These are phyloP conservation scores for Allobates femoralis DNA, from an alignment of 2,797 vertebrate species.

Conservation along the genomic window DNA sequence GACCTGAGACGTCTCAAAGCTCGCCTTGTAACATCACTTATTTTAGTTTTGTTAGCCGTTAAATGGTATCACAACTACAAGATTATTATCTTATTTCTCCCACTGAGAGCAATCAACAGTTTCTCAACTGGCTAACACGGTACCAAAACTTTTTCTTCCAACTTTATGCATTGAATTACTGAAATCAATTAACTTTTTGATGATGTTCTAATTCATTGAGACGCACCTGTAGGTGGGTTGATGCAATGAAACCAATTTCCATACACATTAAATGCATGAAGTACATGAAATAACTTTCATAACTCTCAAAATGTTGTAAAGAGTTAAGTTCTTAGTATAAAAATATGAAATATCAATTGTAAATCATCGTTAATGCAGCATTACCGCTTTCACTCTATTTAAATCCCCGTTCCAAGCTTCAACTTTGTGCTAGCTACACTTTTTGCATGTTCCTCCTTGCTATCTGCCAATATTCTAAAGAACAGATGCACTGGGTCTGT, in stretches of 20 bases:
- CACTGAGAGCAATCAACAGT: too few relatives aligned
- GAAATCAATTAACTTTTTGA: too few relatives aligned
- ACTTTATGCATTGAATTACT: too few relatives aligned
- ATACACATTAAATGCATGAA: not conserved
- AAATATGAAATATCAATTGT: constrained; percentile 42
- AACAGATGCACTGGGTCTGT: constrained; percentile 64
- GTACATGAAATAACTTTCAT: not conserved
- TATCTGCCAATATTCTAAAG: constrained; percentile 65
- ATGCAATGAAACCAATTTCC: not conserved
- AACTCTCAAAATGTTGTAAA: not conserved
- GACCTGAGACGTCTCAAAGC: too few relatives aligned
- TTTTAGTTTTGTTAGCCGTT: too few relatives aligned
- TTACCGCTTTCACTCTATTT: constrained; percentile 39
- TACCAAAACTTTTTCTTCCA: too few relatives aligned
- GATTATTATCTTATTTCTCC: too few relatives aligned
- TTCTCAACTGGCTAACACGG: too few relatives aligned
- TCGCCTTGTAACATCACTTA: too few relatives aligned
- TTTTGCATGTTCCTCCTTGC: constrained; percentile 61
- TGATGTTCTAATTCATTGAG: too few relatives aligned
- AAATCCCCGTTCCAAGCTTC: constrained; percentile 50
- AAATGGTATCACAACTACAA: too few relatives aligned
- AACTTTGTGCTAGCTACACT: constrained; percentile 58
- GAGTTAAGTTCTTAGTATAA: constrained; percentile 13
- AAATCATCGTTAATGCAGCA: constrained; percentile 26
- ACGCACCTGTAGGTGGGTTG: not conserved